These are phyloP conservation scores for Apostichopus japonicus DNA, from an alignment of 35 echinoderm and acorn worm genomes.

Conservation along the genomic window DNA sequence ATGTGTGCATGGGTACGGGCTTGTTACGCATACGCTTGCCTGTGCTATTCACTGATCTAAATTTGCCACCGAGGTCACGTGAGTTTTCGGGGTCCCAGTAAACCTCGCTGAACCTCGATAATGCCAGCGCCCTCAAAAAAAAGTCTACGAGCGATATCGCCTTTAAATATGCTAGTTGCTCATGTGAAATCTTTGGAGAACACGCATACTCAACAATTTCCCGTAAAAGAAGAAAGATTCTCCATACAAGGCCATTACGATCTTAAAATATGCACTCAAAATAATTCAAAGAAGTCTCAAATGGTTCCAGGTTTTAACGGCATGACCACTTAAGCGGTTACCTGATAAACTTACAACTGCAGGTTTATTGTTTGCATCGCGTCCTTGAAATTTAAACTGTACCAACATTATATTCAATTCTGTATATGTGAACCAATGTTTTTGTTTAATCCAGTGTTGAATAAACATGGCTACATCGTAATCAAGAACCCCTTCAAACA, in stretches of 20 bases:
- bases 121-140: no score
- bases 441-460: constrained; percentile 48
- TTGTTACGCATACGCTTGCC: no score
- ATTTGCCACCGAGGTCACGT: no score
- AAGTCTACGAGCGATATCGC: no score
- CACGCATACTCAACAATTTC: constrained; percentile 62
- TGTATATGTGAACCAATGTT: constrained; percentile 67
- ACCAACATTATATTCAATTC: constrained; percentile 54
- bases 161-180: not conserved
- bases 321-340: constrained; percentile 54
- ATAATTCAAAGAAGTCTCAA: constrained; percentile 60
- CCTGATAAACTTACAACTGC: not conserved
- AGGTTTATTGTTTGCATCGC: constrained; percentile 67
- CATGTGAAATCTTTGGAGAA: constrained; percentile 54
- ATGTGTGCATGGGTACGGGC: no score
- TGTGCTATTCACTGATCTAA: no score
- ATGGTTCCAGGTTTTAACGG: constrained; percentile 72
- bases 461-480: constrained; percentile 70
- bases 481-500: constrained; percentile 76
- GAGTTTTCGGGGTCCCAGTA: no score
- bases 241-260: constrained; percentile 41
- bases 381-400: constrained; percentile 49
- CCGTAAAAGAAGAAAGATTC: constrained; percentile 40
- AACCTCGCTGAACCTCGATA: no score
- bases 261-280: constrained; percentile 37